Base-by-base conservation (phyloP, 2,888 invertebrate species). In the Pseudococcus longispinus region DNA sequence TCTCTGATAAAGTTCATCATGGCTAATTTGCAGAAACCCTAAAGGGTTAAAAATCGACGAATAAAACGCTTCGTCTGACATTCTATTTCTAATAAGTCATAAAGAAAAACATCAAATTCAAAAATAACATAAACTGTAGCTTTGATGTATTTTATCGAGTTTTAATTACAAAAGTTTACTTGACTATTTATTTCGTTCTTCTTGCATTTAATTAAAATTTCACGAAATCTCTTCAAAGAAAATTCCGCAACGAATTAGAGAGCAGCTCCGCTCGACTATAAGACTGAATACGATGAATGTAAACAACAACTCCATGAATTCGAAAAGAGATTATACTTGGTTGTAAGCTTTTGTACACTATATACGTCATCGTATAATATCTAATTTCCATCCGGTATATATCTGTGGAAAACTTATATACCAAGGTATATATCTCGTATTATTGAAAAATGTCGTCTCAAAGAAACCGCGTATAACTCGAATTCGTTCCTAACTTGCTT, bases 111-210 rank as follows among this genome's bases (percentile, higher is more conserved):
- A 70, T 70, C 70, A 32, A 29, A 18, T 70, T 70, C 70, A 70
- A 70, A 29, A 70, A 70, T 70, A 70, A 70, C 42, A 77, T n/a
- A 42, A 80, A 80, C 37, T 42, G 77, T 42, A 80, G 77, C 42
- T 80, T 80, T 80, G 77, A 80, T 80, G 77, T 42, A 80, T 42
- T 80, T 42, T 80, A 80, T 80, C 20, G 77, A 80, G 77, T 80
- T 80, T 80, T 80, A 80, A 80, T 80, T 80, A 80, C 77, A 80
- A 80, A 80, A 80, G 77, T 80, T 80, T 42, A 80, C 37, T 80
- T 42, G 20, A 2, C 42, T n/a, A 80, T 42, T 80, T 80, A 80
- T 80, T 80, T 80, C 0, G 42, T 80, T 80, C 42, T 80, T 42
- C 23, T 80, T 20, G 42, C 42, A 42, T 80, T 80, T 80, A 80